Base-by-base conservation (phyloP, 2,888 invertebrate species). In the Sturmia bella region DNA sequence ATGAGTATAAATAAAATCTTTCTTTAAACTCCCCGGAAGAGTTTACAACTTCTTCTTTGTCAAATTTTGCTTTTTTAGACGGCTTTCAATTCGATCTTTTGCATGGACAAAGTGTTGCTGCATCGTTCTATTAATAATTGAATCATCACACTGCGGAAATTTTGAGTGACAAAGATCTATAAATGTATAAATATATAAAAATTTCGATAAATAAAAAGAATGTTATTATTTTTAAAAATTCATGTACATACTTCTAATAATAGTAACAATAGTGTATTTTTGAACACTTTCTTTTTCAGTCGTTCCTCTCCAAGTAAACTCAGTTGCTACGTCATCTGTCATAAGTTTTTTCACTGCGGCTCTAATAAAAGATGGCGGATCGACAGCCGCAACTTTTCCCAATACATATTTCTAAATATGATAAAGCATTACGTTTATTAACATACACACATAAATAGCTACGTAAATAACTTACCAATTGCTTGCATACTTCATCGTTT, bases 221-320 rank as follows among this genome's bases (percentile, higher is more conserved):
- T n/a, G n/a, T n/a, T n/a, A n/a, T n/a, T n/a, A n/a, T n/a, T n/a
- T 54, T 54, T 56, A 17, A 56, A 37, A 17, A 56, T 32, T 37
- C 17, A n/a, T 54, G 13, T 17, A 59, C 19, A 41, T 41, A 41
- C 56, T 59, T 59, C 41, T 59, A 13, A 39, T 59, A 41, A 59
- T 41, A 0, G 57, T 15, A 39, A 37, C 11, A 56, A 59, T 19
- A 12, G 12, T 59, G 19, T 15, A 59, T 15, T 59, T 39, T 13
- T 41, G 57, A 12, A 59, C 19, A 13, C 57, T 59, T 9, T 59
- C 39, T 59, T 59, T 41, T 19, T 41, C 41, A 9, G 2, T 59
- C 21, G 41, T 59, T 59, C 57, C 57, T 59, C 57, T 59, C 50
- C 50, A 50, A 21, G 24, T 21, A 50, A 21, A 50, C 21, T 50